Evolutionary conservation across 2,113 vertebrate genomes (phyloP), one percentile per base, ranked within the genome.

Genomic region (Girardinichthys multiradiatus): DNA sequence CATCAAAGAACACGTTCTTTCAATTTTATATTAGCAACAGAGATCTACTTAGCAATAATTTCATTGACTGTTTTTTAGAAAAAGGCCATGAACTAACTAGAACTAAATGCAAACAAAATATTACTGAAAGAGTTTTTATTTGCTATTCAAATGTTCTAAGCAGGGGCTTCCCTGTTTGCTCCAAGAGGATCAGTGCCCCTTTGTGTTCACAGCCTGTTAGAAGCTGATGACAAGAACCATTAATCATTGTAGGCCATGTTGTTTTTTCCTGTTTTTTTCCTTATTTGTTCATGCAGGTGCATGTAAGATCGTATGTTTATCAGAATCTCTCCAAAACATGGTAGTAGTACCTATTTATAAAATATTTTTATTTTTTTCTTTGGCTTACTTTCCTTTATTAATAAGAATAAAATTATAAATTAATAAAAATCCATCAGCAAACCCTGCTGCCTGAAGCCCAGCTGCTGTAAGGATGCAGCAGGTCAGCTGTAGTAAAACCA

Each of bases 401-500:
- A 2, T 39, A 3, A 33, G 10, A 13, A 39, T 39, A 2, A 39
- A 39, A 39, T 39, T 8, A 13, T 0, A 11, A 39, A 39, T 39
- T 13, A 39, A 10, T 13, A 2, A 39, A 13, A 39, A 39, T 39
- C 37, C 6, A 12, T 39, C 37, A 39, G 7, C 80, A 81, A 33
- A 33, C 31, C 31, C 3, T 4, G 31, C n/a, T n/a, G n/a, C n/a
- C n/a, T n/a, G n/a, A n/a, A n/a, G n/a, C n/a, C n/a, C n/a, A n/a
- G n/a, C n/a, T n/a, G n/a, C 31, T 33, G 31, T 33, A 33, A 33
- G 31, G 31, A 33, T 33, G 31, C 31, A 33, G 31, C 31, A 33
- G 31, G 31, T 6, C 31, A 6, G 63, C 62, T 33, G 69, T 60
- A 72, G 64, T 80, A 54, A 78, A 82, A 80, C 71, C 48, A 37